phyloP scores from a whole-genome alignment of 92 coral and sea anemone genomes.

The Pocillopora grandis region DNA sequence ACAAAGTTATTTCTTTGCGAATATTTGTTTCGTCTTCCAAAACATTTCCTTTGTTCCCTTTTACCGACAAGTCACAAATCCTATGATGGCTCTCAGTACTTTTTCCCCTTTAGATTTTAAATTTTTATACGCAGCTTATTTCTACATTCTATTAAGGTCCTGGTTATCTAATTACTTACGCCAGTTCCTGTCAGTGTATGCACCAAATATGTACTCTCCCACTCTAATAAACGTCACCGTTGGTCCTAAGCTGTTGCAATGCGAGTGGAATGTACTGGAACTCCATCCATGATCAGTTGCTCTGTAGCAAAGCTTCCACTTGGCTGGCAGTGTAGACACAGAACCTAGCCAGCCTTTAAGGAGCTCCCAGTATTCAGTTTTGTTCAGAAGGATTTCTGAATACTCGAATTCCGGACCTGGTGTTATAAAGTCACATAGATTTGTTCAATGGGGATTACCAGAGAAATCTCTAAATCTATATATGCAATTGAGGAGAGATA shows the following conservation, averaged over 20 bases:
- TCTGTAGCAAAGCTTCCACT: constrained; percentile 68
- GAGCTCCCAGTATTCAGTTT: constrained; percentile 53
- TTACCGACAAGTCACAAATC: too few relatives aligned
- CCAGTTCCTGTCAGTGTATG: constrained; percentile 72
- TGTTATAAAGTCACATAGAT: too few relatives aligned
- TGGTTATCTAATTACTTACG: constrained; percentile 46
- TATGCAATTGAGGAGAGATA: too few relatives aligned
- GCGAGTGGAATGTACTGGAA: constrained; percentile 65
- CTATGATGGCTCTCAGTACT: background rate
- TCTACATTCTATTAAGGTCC: too few relatives aligned
- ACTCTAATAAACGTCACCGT: constrained; percentile 64
- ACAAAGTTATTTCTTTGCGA: too few relatives aligned
- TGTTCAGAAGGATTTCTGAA: constrained; percentile 54
- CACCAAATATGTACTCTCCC: constrained; percentile 71
- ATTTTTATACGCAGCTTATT: constrained; percentile 2
- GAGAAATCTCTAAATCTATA: too few relatives aligned
- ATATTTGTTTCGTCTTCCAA: too few relatives aligned
- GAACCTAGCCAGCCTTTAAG: constrained; percentile 75
- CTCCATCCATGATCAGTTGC: constrained; percentile 67
- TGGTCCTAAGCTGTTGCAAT: constrained; percentile 60
- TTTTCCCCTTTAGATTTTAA: too few relatives aligned
- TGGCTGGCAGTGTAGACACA: constrained; percentile 52
- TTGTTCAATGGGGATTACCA: background rate
- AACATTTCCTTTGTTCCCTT: too few relatives aligned
- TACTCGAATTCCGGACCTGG: constrained; percentile 58